phyloP scores from a whole-genome alignment of 2,113 vertebrate genomes.

The Plecturocebus donacophilus region DNA sequence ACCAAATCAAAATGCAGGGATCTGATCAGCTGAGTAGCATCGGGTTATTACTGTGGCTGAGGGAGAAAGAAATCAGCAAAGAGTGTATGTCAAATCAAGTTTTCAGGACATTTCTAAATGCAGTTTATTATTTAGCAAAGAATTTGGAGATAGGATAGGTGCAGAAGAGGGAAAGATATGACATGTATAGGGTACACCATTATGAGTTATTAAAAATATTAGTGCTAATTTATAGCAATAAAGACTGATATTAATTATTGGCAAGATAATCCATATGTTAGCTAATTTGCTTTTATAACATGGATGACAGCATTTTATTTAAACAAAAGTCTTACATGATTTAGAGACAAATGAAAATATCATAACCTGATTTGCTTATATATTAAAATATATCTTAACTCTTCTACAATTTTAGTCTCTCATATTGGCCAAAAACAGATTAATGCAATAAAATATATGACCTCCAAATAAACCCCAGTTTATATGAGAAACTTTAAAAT shows the following conservation, averaged over 20 bases:
- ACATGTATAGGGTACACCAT: background rate
- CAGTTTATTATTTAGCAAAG: background rate
- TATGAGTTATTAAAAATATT: background rate
- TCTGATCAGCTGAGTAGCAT: background rate
- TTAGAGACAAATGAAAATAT: background rate
- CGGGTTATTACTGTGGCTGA: background rate
- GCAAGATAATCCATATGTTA: background rate
- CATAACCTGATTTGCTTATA: background rate
- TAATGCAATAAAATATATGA: background rate
- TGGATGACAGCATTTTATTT: background rate
- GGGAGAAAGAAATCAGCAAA: background rate
- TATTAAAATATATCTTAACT: background rate
- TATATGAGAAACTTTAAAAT: background rate
- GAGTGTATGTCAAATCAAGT: background rate
- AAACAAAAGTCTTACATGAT: background rate
- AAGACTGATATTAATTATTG: background rate
- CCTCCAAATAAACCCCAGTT: background rate
- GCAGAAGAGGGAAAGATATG: background rate
- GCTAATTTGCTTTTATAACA: background rate
- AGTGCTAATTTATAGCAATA: background rate
- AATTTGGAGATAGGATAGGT: background rate
- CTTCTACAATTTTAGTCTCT: background rate
- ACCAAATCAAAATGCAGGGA: background rate
- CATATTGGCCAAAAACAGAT: background rate
- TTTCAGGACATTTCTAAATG: slow-evolving; percentile 6